Conservation (phyloP, 1,140 invertebrate genomes). For the Drosophila saltans region DNA sequence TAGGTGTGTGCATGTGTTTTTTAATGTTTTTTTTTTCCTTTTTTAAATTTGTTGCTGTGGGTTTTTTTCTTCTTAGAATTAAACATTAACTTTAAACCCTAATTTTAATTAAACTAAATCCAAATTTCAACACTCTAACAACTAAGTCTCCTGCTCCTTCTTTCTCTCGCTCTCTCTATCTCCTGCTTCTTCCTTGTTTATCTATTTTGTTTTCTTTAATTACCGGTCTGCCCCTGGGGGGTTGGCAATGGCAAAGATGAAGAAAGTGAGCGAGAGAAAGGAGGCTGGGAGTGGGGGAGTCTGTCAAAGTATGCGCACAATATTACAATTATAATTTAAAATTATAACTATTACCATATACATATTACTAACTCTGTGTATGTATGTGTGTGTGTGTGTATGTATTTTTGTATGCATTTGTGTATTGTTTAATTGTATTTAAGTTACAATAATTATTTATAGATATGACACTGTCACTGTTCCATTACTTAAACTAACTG, state of each 20-base stretch:
- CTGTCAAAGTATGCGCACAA: conserved; percentile 29
- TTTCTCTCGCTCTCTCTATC: background rate
- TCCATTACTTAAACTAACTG: conserved; percentile 62
- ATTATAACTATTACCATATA: conserved; percentile 63
- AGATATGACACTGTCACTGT: conserved; percentile 81
- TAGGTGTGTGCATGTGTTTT: conserved; percentile 23
- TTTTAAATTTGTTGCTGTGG: conserved; percentile 41
- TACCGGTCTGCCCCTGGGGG: background rate
- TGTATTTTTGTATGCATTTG: conserved; percentile 20
- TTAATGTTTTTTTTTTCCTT: conserved; percentile 13
- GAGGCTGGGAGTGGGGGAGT: conserved; percentile 7
- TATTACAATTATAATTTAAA: conserved; percentile 51
- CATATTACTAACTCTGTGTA: conserved; percentile 7
- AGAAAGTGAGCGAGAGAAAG: background rate
- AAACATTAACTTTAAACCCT: conserved; percentile 67
- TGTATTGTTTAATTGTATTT: conserved; percentile 32
- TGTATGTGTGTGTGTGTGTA: conserved; percentile 35
- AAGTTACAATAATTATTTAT: conserved; percentile 73
- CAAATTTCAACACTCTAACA: conserved; percentile 65
- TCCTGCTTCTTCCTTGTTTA: background rate
- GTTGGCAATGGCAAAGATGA: background rate
- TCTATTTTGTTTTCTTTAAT: background rate
- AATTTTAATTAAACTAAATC: conserved; percentile 72
- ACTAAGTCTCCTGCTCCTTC: conserved; percentile 26
- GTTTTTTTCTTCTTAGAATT: conserved; percentile 43